phyloP scores from a whole-genome alignment of 2,113 vertebrate species.

The Mustelus asterias region DNA sequence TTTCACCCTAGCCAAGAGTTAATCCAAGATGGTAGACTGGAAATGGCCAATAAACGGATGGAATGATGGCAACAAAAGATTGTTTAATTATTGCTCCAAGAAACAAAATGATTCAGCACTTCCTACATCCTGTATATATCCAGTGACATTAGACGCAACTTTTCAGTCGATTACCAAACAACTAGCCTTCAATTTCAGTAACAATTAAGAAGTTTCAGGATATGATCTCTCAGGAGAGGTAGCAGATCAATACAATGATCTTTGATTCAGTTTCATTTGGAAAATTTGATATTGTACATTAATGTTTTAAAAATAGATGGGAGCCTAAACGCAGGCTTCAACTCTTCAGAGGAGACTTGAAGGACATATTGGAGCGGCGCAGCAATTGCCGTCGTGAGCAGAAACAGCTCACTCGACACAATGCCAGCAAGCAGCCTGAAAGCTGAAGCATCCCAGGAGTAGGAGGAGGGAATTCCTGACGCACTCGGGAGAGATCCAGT shows the following conservation, averaged over 20 bases:
- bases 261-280: neutral
- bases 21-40: neutral
- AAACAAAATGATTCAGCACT: neutral
- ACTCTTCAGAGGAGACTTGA: neutral
- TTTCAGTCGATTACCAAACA: neutral
- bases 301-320: neutral
- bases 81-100: neutral
- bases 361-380: neutral
- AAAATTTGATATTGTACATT: neutral
- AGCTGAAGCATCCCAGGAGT: neutral
- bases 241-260: neutral
- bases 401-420: neutral
- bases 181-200: slow-evolving; percentile 9
- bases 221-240: slow-evolving; percentile 9
- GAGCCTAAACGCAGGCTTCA: neutral
- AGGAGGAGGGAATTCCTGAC: neutral
- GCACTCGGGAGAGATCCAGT: neutral
- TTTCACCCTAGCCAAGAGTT: neutral
- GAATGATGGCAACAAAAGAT: neutral
- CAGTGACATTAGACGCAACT: neutral
- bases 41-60: neutral
- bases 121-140: neutral
- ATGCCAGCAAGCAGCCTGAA: neutral
- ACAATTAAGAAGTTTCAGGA: neutral
- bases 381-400: neutral